Percentiles rank a stretch among this genome's conserved stretches.
These are phyloP conservation scores for Clivina fossor DNA, from an alignment of 2,888 invertebrate genomes.

Conservation along the genomic window DNA sequence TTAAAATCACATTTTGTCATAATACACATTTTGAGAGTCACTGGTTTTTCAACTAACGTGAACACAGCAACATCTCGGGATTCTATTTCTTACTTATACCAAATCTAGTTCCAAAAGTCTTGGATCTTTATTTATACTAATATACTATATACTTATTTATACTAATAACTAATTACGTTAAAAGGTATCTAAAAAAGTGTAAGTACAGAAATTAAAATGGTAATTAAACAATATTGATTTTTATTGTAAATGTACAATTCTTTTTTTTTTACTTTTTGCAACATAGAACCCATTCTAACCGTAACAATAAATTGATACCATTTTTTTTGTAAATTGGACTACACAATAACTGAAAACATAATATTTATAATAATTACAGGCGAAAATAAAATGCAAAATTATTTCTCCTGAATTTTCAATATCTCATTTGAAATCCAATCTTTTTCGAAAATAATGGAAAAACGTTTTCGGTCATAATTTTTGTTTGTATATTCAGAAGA, in stretches of 20 bases:
- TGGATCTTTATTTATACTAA: no score
- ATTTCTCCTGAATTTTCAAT: constrained; percentile 21
- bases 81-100: no score
- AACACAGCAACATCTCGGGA: no score
- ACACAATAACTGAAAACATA: constrained; percentile 26
- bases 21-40: no score
- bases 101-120: no score
- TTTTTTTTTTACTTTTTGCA: constrained; percentile 24
- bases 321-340: constrained; percentile 17
- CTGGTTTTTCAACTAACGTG: no score
- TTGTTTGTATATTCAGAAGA: constrained; percentile 26
- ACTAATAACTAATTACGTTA: no score
- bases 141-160: no score
- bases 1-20: no score
- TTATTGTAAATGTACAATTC: constrained; percentile 32
- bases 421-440: neutral
- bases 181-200: no score
- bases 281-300: constrained; percentile 30
- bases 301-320: constrained; percentile 30
- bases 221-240: constrained; percentile 32
- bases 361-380: constrained; percentile 28
- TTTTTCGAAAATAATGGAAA: neutral
- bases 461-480: neutral
- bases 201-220: constrained; percentile 4
- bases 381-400: constrained; percentile 27